Percentiles rank a stretch among this genome's conserved stretches.
Evolutionary conservation across 2,113 vertebrate species (phyloP).

Genomic region (Ellobius talpinus): DNA sequence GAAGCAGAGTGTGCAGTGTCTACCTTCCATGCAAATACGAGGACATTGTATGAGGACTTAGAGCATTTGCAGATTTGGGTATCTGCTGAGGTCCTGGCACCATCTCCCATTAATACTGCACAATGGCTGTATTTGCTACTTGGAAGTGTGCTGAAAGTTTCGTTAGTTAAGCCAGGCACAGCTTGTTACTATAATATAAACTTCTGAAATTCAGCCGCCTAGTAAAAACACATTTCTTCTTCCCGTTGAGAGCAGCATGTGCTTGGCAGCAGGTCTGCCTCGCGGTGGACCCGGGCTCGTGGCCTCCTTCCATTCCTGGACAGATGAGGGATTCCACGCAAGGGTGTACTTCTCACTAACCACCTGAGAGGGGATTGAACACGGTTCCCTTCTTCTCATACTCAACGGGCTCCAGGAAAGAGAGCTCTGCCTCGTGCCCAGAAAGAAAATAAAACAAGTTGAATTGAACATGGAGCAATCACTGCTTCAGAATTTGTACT

Average conservation of each 20-base stretch:
- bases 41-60: neutral
- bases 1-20: too few relatives aligned
- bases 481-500: conserved; percentile 59
- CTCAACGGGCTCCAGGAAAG: neutral
- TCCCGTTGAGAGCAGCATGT: neutral
- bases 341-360: neutral
- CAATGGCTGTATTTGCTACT: neutral
- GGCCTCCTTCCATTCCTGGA: neutral
- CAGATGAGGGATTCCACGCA: neutral
- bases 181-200: neutral
- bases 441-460: conserved; percentile 45
- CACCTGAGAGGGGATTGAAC: neutral
- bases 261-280: neutral
- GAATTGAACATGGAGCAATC: conserved; percentile 52
- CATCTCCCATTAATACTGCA: neutral
- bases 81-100: neutral
- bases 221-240: neutral
- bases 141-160: neutral
- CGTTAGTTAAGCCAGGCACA: neutral
- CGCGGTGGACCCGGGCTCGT: neutral
- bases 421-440: conserved; percentile 23
- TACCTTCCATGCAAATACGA: neutral
- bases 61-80: neutral
- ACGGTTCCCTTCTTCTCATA: neutral
- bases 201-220: neutral